Base-by-base conservation (phyloP, 2,113 vertebrate species). In the Oryzias celebensis region DNA sequence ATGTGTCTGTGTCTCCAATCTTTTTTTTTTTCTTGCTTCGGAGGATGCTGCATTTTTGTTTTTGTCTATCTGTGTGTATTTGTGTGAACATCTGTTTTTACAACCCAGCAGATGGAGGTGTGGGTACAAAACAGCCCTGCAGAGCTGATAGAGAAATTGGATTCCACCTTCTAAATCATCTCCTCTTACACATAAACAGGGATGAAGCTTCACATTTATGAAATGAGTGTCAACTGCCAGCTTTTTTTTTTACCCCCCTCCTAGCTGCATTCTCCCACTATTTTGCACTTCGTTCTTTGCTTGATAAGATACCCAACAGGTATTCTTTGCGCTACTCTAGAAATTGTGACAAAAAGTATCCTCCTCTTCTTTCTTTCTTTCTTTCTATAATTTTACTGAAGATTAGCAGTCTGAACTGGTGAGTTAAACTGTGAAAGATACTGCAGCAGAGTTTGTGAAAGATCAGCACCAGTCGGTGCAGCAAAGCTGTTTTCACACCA, bases 401-500 rank as follows among this genome's bases (percentile, higher is more conserved):
- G 61, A 59, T 75, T 54, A 56, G 54, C 46, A 24, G 28, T 61
- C 42, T 45, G 58, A 74, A 69, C 6, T 52, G 82, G 78, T 62
- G 52, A 73, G 46, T 62, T 64, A 64, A 82, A 67, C 62, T 85
- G 65, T 78, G 62, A 80, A 65, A 10, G 14, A 24, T 55, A 53
- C 26, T 55, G 43, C 44, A 14, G 43, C 36, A 64, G 52, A 3
- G 15, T 58, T 6, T 50, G 18, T 51, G 41, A 13, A 20, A 59
- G 58, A 59, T 20, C 42, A 43, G 15, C 3, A 6, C 2, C 10
- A 51, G 0, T 41, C 44, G 44, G 17, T 68, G 64, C 52, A 68
- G 23, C 26, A 36, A 1, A 52, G n/a, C 13, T n/a, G n/a, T 69
- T 49, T 54, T 2, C 44, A 20, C 89, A 85, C 85, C 71, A 88